Conservation (phyloP, 2,797 vertebrate species). For the Pelodytes ibericus region DNA sequence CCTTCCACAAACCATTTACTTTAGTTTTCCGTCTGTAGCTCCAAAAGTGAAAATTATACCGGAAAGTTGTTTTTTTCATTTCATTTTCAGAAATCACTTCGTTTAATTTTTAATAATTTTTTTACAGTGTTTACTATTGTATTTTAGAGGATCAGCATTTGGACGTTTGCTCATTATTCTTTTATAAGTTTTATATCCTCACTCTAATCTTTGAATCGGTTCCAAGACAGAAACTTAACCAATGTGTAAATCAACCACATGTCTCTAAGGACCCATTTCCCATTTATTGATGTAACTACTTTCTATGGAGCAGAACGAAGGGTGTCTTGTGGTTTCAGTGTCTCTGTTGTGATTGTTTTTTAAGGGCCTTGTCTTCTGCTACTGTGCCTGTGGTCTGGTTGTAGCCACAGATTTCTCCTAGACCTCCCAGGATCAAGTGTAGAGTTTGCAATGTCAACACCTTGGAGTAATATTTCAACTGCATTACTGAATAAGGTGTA, state of each 20-base stretch:
- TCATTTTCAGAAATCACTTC: no score
- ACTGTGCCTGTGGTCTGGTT: slow-evolving; percentile 19
- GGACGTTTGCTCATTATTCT: slow-evolving; percentile 2
- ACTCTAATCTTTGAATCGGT: slow-evolving; percentile 2
- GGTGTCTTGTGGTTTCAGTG: slow-evolving; percentile 14
- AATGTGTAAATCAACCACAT: slow-evolving; percentile 31
- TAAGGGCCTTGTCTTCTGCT: neutral
- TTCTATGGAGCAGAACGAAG: slow-evolving; percentile 3
- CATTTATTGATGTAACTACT: slow-evolving; percentile 21
- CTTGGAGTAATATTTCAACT: neutral
- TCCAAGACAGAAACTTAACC: slow-evolving; percentile 8
- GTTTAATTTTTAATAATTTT: neutral
- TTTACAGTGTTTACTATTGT: slow-evolving; percentile 2
- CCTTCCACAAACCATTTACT: no score
- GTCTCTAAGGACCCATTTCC: slow-evolving; percentile 28
- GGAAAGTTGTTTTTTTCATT: no score
- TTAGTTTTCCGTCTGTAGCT: no score
- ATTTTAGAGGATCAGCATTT: slow-evolving; percentile 8
- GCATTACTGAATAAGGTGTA: neutral
- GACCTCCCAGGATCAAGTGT: slow-evolving; percentile 38
- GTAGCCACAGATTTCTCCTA: slow-evolving; percentile 4
- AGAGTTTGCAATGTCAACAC: slow-evolving; percentile 20
- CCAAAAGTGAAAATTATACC: no score
- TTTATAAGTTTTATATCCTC: neutral
- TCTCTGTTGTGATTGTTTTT: slow-evolving; percentile 12